Percentiles rank a stretch among this genome's conserved stretches.
These are phyloP conservation scores for Zaprionus nigranus DNA, from an alignment of 1,140 invertebrate species.

Conservation along the genomic window DNA sequence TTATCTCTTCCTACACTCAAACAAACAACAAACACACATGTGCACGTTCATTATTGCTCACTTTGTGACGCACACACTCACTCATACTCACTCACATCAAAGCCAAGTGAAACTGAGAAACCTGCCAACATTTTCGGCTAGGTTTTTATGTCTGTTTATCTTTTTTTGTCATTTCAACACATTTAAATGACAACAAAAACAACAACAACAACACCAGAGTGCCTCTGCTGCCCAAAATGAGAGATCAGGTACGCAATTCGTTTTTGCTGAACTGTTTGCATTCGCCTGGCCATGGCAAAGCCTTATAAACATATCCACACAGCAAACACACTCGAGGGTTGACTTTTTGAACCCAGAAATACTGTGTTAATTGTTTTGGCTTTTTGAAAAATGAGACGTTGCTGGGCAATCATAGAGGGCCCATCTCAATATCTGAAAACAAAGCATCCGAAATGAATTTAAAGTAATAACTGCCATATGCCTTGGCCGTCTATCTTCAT, in stretches of 20 bases:
- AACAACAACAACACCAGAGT: not conserved
- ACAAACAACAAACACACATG: constrained; percentile 51
- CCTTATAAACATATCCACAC: constrained; percentile 23
- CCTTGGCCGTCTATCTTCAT: not conserved
- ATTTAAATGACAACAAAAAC: constrained; percentile 65
- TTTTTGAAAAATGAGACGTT: not conserved
- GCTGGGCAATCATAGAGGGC: not conserved
- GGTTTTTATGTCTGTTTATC: constrained; percentile 66
- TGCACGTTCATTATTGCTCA: constrained; percentile 65
- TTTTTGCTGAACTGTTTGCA: constrained; percentile 18
- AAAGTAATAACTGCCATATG: not conserved
- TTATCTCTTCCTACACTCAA: constrained; percentile 82
- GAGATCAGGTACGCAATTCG: constrained; percentile 31
- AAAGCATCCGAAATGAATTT: not conserved
- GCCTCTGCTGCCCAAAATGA: not conserved
- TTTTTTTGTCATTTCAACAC: constrained; percentile 75
- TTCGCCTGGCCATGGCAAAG: constrained; percentile 9
- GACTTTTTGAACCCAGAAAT: constrained; percentile 34
- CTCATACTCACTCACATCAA: constrained; percentile 3
- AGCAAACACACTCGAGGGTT: constrained; percentile 19
- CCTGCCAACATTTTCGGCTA: constrained; percentile 57
- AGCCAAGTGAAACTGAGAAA: constrained; percentile 51
- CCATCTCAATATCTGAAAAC: not conserved
- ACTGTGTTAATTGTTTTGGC: constrained; percentile 30
- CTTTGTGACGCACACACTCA: constrained; percentile 67